Evolutionary conservation across 2,888 invertebrate species (phyloP).

Genomic region (Euspilapteryx auroguttella): DNA sequence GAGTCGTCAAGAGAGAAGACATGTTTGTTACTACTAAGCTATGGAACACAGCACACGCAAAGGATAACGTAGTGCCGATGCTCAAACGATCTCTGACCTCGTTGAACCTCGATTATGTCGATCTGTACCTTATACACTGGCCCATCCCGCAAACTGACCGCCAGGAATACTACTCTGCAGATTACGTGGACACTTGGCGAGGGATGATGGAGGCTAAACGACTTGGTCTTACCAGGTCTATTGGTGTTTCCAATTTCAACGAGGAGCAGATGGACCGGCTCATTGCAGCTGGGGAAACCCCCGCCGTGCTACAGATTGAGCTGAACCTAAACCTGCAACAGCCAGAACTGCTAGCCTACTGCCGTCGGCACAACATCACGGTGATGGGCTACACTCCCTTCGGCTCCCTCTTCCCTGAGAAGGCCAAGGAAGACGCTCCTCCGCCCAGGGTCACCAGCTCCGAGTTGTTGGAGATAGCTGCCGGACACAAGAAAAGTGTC

Average conservation of each 20-base stretch:
- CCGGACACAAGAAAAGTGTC: not conserved
- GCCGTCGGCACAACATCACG: slow-evolving; percentile 63
- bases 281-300: slow-evolving; percentile 55
- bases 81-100: too few species aligned
- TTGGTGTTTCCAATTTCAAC: slow-evolving; percentile 81
- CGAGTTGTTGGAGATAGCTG: slow-evolving; percentile 49
- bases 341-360: slow-evolving; percentile 67
- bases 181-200: too few species aligned
- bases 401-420: slow-evolving; percentile 48
- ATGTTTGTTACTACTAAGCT: too few species aligned
- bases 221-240: too few species aligned
- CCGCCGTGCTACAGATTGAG: slow-evolving; percentile 62
- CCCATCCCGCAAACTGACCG: too few species aligned
- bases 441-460: slow-evolving; percentile 56
- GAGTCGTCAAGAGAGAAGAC: too few species aligned
- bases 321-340: slow-evolving; percentile 71
- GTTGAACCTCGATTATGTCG: too few species aligned
- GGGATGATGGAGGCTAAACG: too few species aligned
- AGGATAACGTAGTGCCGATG: too few species aligned
- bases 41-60: too few species aligned
- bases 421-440: slow-evolving; percentile 48
- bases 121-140: too few species aligned
- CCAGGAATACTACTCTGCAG: too few species aligned
- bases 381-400: slow-evolving; percentile 77
- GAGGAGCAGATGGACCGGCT: slow-evolving; percentile 67